Evolutionary conservation across 2,113 vertebrate genomes (phyloP), one percentile per base, ranked within the genome.

Genomic region (Labrus mixtus): DNA sequence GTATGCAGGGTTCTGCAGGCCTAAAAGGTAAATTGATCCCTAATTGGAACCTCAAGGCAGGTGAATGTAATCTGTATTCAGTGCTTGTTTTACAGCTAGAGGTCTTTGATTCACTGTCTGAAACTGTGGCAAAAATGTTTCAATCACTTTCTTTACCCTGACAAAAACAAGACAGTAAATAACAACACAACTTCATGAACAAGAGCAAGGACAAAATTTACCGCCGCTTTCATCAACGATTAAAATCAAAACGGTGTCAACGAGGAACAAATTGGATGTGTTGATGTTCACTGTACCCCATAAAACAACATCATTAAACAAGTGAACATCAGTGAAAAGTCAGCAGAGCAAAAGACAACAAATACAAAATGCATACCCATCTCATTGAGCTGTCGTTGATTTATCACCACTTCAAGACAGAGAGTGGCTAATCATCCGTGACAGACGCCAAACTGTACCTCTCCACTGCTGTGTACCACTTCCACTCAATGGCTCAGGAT

Each of bases 21-120:
- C 68, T 92, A 8, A 95, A 95, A 95, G 95, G 95, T 96, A 84
- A 88, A 37, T n/a, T 13, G 19, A 50, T 1, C 10, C 9, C 23
- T 20, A n/a, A 20, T 22, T 29, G 8, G 12, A 66, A 29, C 17
- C 9, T 20, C 16, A 41, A 10, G 50, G 60, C 36, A 58, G 51
- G 10, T 65, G 57, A 57, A 1, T 61, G 5, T 16, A 12, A 13
- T 50, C 37, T 62, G n/a, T 58, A 37, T 53, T 20, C 10, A 60
- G 11, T 23, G 8, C 1, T 43, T 12, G n/a, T 4, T 75, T 25
- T 70, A 22, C 37, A 57, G 20, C n/a, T 2, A 8, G 10, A 20
- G 29, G 50, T 29, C 37, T 17, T 17, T 53, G 48, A 54, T 12
- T 23, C 1, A 25, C 57, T 50, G 33, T 13, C 55, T 71, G 15